phyloP scores from a whole-genome alignment of 2,113 vertebrate genomes.

The Pterocles burchelli region DNA sequence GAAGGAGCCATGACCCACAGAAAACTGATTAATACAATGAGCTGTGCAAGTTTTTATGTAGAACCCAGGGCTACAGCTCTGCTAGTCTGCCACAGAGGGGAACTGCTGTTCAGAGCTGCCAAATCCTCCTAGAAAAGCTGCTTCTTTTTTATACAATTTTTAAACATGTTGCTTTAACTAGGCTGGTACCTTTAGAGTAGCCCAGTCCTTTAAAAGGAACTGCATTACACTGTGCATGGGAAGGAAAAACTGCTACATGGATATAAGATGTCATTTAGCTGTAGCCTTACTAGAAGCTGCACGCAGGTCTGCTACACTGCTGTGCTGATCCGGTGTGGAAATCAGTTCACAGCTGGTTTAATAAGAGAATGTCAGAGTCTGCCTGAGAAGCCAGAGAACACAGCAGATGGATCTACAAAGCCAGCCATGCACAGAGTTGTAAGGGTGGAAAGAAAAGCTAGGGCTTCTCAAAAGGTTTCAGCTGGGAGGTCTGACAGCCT shows the following conservation, averaged over 20 bases:
- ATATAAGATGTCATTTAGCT: not conserved
- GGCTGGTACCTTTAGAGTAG: not conserved
- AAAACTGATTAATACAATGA: slow-evolving; percentile 9
- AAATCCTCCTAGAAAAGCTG: not conserved
- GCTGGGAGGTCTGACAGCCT: not conserved
- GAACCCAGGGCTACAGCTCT: not conserved
- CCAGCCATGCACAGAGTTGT: not conserved
- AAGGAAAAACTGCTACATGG: not conserved
- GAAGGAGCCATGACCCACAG: not conserved
- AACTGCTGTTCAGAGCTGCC: not conserved
- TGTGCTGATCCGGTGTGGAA: not conserved
- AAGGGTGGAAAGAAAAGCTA: not conserved
- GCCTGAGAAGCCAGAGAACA: not conserved
- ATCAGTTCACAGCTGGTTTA: not conserved
- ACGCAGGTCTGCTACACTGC: not conserved
- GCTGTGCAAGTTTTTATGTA: not conserved
- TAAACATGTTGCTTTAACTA: not conserved
- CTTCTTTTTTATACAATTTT: not conserved
- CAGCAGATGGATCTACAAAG: not conserved
- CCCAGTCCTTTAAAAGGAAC: not conserved
- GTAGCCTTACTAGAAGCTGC: not conserved
- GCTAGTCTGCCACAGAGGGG: not conserved
- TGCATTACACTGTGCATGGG: not conserved
- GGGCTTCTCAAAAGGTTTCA: not conserved
- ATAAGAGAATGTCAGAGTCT: not conserved